These are phyloP conservation scores for Hypocryptadius cinnamomeus DNA, from an alignment of 2,113 vertebrate genomes.

Conservation along the genomic window DNA sequence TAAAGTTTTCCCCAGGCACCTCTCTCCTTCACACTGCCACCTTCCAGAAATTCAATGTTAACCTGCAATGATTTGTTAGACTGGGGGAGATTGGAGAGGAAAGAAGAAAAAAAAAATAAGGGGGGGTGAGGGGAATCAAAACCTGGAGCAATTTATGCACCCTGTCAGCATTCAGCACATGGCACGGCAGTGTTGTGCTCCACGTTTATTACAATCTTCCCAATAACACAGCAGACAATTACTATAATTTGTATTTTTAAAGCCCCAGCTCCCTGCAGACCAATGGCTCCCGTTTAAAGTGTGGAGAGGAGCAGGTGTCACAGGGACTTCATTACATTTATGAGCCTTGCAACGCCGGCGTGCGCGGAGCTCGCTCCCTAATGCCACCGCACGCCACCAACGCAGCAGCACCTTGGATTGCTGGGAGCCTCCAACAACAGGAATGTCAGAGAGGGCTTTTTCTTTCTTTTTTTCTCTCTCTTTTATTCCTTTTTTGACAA, in stretches of 20 bases:
- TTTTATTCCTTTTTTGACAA: not conserved
- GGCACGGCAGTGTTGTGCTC: not conserved
- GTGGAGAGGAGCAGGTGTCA: conserved; percentile 89
- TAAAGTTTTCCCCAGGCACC: not conserved
- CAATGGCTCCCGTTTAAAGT: conserved; percentile 65
- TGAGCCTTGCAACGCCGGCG: conserved; percentile 51
- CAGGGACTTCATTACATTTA: conserved; percentile 73
- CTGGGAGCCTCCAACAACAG: conserved; percentile 59
- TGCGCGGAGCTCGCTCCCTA: conserved; percentile 41
- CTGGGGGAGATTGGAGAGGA: not conserved
- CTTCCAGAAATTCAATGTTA: not conserved
- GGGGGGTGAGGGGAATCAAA: not conserved
- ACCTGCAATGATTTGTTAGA: not conserved
- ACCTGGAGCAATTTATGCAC: conserved; percentile 28
- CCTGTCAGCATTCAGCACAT: conserved; percentile 1
- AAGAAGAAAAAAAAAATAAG: not conserved
- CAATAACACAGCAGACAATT: conserved; percentile 68
- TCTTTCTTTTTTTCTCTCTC: too few relatives aligned
- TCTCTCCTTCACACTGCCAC: not conserved
- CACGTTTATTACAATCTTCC: conserved; percentile 60
- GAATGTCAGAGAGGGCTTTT: conserved; percentile 49
- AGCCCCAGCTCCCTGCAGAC: conserved; percentile 52
- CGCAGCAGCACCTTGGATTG: conserved; percentile 68
- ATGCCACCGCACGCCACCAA: conserved; percentile 64
- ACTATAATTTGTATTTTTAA: conserved; percentile 69